Conservation (phyloP, 2,113 vertebrate genomes). For the Leptobrachium ailaonicum region DNA sequence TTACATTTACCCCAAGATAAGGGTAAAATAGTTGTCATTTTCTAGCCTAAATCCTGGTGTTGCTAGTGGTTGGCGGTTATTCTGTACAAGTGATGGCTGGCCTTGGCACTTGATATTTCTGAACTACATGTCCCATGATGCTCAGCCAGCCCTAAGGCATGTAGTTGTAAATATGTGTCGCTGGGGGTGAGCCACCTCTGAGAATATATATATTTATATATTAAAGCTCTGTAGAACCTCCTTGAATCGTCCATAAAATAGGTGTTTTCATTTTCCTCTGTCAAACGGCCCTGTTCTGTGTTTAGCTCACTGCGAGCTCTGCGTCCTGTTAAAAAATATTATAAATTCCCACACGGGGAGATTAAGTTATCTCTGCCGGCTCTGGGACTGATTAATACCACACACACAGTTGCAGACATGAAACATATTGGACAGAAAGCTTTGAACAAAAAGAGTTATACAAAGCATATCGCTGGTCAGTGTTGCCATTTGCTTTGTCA, state of each 20-base stretch:
- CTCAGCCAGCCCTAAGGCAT: too few species aligned
- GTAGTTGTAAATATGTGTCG: too few species aligned
- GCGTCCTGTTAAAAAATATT: slow-evolving; percentile 50
- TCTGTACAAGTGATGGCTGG: too few species aligned
- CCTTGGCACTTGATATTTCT: too few species aligned
- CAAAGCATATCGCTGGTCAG: slow-evolving; percentile 5
- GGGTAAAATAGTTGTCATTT: too few species aligned
- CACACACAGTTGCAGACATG: slow-evolving; percentile 17
- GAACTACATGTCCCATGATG: too few species aligned
- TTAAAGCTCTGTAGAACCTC: neutral
- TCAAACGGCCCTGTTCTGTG: slow-evolving; percentile 47
- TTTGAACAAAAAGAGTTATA: slow-evolving; percentile 20
- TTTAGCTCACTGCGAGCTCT: slow-evolving; percentile 38
- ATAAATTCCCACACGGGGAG: slow-evolving; percentile 24
- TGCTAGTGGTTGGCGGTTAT: too few species aligned
- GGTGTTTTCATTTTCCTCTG: slow-evolving; percentile 37
- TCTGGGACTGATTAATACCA: slow-evolving; percentile 41
- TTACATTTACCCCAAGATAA: too few species aligned
- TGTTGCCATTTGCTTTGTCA: slow-evolving; percentile 9
- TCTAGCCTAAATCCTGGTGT: too few species aligned
- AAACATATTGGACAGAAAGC: slow-evolving; percentile 18
- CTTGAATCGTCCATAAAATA: slow-evolving; percentile 19
- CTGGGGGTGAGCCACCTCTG: too few species aligned
- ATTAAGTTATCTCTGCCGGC: slow-evolving; percentile 51
- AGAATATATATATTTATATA: too few species aligned